These are phyloP conservation scores for Caerostris extrusa DNA, from an alignment of 1,140 invertebrate species.

Conservation along the genomic window DNA sequence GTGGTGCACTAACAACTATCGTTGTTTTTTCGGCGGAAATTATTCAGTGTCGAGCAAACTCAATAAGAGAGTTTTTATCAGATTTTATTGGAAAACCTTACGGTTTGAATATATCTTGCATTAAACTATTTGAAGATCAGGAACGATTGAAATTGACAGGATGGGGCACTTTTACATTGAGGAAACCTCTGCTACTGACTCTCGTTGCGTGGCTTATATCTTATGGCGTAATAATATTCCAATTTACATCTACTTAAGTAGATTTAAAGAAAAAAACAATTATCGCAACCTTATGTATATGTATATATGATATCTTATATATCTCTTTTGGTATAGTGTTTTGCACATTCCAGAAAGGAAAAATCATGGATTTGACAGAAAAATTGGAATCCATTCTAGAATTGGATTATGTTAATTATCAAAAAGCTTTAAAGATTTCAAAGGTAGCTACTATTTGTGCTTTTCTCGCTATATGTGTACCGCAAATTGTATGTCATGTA, in stretches of 20 bases:
- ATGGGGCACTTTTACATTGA: conserved; percentile 28
- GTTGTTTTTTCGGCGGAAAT: not conserved
- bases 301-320: not conserved
- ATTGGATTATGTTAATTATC: not conserved
- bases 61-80: not conserved
- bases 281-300: too few relatives aligned
- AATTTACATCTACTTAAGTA: conserved; percentile 18
- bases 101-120: not conserved
- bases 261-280: too few relatives aligned
- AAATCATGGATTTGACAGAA: not conserved
- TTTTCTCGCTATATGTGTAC: not conserved
- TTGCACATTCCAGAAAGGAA: not conserved
- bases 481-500: not conserved
- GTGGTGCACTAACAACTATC: not conserved
- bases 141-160: conserved; percentile 3
- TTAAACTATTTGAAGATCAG: not conserved
- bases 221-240: conserved; percentile 20
- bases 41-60: not conserved
- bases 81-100: not conserved
- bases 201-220: conserved; percentile 32
- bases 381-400: not conserved
- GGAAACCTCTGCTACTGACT: conserved; percentile 33
- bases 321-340: conserved; percentile 9
- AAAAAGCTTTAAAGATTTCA: not conserved
- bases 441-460: not conserved